Conservation (phyloP, 1,140 invertebrate species). For the Drosophila nikananu region DNA sequence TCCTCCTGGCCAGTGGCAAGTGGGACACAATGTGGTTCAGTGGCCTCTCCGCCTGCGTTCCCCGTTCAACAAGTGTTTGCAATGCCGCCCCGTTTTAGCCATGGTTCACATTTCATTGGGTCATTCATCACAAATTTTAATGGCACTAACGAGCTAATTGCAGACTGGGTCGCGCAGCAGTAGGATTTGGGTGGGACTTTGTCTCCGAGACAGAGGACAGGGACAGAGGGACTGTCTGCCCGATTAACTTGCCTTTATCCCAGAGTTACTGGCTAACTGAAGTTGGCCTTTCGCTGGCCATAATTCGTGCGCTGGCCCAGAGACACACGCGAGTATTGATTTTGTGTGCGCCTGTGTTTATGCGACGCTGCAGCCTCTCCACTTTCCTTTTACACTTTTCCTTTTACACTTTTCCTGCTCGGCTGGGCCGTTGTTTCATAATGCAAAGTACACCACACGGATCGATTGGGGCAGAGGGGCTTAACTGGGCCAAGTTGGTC, state of each 20-base stretch:
- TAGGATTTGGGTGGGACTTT: background rate
- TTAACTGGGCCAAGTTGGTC: conserved; percentile 30
- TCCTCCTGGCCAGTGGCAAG: conserved; percentile 22
- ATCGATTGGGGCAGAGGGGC: conserved; percentile 44
- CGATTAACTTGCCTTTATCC: conserved; percentile 35
- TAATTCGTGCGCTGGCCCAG: conserved; percentile 23
- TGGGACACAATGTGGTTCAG: conserved; percentile 38
- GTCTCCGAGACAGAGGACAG: too few relatives aligned
- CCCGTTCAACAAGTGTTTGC: conserved; percentile 42
- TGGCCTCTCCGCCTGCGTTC: conserved; percentile 3
- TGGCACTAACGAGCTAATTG: conserved; percentile 40
- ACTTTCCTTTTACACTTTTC: conserved; percentile 21
- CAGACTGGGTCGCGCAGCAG: conserved; percentile 16
- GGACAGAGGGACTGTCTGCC: too few relatives aligned
- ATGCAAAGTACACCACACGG: conserved; percentile 23
- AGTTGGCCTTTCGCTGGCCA: conserved; percentile 19
- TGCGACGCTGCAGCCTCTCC: conserved; percentile 44
- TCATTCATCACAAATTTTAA: conserved; percentile 35
- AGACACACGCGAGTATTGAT: conserved; percentile 57
- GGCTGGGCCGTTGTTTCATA: conserved; percentile 46
- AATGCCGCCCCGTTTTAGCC: conserved; percentile 24
- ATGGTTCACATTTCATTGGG: conserved; percentile 31
- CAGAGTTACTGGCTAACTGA: conserved; percentile 24
- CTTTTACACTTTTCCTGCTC: conserved; percentile 31
- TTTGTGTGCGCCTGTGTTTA: conserved; percentile 35